Base-by-base conservation (phyloP, 2,888 invertebrate genomes). In the Graphium colonna region DNA sequence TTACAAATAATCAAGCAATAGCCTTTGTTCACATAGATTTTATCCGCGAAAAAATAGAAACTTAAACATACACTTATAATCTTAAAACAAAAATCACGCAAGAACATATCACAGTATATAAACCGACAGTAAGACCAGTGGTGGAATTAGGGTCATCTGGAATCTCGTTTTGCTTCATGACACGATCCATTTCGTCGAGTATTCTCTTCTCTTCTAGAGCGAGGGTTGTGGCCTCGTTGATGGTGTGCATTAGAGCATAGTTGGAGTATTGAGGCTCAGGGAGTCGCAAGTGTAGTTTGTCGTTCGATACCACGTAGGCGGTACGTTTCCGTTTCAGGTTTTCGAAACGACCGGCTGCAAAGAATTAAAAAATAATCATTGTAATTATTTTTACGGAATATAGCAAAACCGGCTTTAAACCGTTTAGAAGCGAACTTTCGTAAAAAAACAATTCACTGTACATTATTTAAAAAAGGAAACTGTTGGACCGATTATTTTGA, bases 231-330 rank as follows among this genome's bases (percentile, higher is more conserved):
- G 93, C 94, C 54, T 92, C 91, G 69, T 95, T 94, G 48, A 96
- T 93, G 0, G 93, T 91, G 44, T 93, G 91, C 84, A 96, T 91
- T 0, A 96, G 78, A 0, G 94, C 93, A 77, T 93, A 96, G 70
- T 94, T 94, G 0, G 74, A 64, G 53, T 70, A 77, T 13, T 79
- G 71, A 0, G 69, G 67, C 5, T 75, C 63, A 0, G 89, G 86
- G 0, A 87, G 57, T 0, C 84, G 71, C 0, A 90, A 72, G 0
- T 75, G 70, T 0, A 90, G 67, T 7, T 67, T 71, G 0, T 74
- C 78, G 41, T 82, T 73, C 0, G 77, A 65, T 0, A 79, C 60
- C 0, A 79, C 72, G 63, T 88, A 90, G 1, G 77, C 71, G 0
- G 79, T 68, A 0, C 79, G 73, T 21, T n/a, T n/a, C 56, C 71